Percentiles rank a stretch among this genome's conserved stretches.
phyloP scores from a whole-genome alignment of 2,113 vertebrate genomes.

The Gasterosteus aculeatus region DNA sequence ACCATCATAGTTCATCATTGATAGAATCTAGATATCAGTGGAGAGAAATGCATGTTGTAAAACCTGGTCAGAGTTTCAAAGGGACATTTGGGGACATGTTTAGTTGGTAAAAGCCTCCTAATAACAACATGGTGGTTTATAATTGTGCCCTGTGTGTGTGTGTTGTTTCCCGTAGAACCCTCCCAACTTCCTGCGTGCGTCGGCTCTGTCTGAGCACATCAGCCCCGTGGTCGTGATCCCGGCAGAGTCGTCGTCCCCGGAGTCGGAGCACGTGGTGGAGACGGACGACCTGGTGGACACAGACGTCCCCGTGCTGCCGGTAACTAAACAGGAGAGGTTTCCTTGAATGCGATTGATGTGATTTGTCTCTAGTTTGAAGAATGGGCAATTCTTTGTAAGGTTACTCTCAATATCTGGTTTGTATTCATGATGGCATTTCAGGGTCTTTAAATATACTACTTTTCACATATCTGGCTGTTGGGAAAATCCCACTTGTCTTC shows the following conservation, averaged over 20 bases:
- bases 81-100: not conserved
- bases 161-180: conserved; percentile 83
- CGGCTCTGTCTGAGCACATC: conserved; percentile 95
- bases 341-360: not conserved
- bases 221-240: conserved; percentile 98
- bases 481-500: not conserved
- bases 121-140: not conserved
- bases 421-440: not conserved
- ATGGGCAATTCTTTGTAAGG: not conserved
- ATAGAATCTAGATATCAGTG: not conserved
- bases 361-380: not conserved
- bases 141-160: not conserved
- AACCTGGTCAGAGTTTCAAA: not conserved
- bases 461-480: conserved; percentile 13
- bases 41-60: not conserved
- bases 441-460: conserved; percentile 8
- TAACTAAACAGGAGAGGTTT: conserved; percentile 54
- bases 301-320: conserved; percentile 86
- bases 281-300: conserved; percentile 93
- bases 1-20: too few species aligned
- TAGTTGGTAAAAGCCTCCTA: not conserved
- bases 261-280: conserved; percentile 89
- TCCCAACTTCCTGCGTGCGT: conserved; percentile 96
- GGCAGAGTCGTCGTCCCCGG: conserved; percentile 89
- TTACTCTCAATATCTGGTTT: conserved; percentile 19